A percentile compares a stretch with the other conserved stretches of the same genome.
Conservation (phyloP, 2,113 vertebrate genomes). For the Anolis sagrei region DNA sequence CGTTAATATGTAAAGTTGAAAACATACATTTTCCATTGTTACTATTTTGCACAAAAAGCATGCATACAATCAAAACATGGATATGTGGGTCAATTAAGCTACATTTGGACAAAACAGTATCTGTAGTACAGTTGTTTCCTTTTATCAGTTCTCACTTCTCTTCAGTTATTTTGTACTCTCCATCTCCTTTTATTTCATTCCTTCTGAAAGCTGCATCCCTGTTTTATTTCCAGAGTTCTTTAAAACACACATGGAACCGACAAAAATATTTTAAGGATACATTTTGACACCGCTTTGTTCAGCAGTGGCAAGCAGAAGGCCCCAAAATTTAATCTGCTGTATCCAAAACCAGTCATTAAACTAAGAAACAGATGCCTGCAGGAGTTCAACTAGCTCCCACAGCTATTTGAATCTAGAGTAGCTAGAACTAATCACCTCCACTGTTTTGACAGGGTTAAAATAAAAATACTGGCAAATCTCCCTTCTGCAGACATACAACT, state of each 20-base stretch:
- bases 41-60: slow-evolving; percentile 18
- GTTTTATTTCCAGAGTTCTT: background rate
- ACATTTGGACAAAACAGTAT: slow-evolving; percentile 27
- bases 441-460: background rate
- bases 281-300: background rate
- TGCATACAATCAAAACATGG: slow-evolving; percentile 46
- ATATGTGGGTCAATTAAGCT: slow-evolving; percentile 9
- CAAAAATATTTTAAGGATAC: background rate
- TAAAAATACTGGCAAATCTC: background rate
- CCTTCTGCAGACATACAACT: too few species aligned
- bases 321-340: background rate
- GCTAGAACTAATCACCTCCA: background rate
- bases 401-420: background rate
- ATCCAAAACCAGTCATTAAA: background rate
- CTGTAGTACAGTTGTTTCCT: slow-evolving; percentile 12
- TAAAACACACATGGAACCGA: background rate
- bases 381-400: background rate
- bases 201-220: background rate
- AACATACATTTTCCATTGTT: background rate
- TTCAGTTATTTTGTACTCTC: slow-evolving; percentile 15
- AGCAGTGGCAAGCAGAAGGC: background rate
- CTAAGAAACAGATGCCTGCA: too few species aligned
- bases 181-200: slow-evolving; percentile 22
- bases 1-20: slow-evolving; percentile 6
- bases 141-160: slow-evolving; percentile 35